Evolutionary conservation across 1,140 invertebrate genomes (phyloP), one percentile per base, ranked within the genome.

Genomic region (Atta texana): DNA sequence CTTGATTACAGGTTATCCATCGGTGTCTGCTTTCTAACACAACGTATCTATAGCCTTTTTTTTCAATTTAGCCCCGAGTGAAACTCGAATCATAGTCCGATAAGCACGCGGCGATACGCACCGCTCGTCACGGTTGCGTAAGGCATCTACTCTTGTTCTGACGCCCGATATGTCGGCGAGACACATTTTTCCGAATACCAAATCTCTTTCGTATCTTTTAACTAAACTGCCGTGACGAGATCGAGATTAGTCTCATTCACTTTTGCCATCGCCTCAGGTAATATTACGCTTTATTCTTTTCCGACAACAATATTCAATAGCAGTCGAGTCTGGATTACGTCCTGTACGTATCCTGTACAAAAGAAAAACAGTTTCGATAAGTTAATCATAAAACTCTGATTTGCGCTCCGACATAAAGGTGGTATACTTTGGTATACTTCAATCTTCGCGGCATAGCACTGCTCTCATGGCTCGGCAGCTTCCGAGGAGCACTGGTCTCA

Each of bases 11-110:
- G 87, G 89, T 86, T 92, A 78, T 80, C 82, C 64, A 49, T 49
- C 64, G 81, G 59, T 77, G 77, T 71, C 91, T 89, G 86, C 91
- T 92, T 92, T 92, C 90, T 92, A 92, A 92, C 90, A 71, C 77
- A 85, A 53, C 76, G 57, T 88, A 77, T 87, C 66, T 85, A 59
- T 21, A 16, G 14, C 74, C 71, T 61, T 90, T 89, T 81, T 31
- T 87, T 71, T 85, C 64, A 66, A 76, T 89, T 86, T 34, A 44
- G 31, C 24, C 24, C 44, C 74, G 55, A 87, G 90, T 90, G 89
- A 91, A 90, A 91, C 86, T 91, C 81, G 81, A 90, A 87, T 87
- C 81, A 44, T 18, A 28, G 10, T 14, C 16, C 80, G 89, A 90
- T 81, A 90, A 88, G 61, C 55, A 28, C 53, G 71, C 63, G 31